A percentile compares a stretch with the other conserved stretches of the same genome.
Conservation (phyloP, 1,140 invertebrate genomes). For the Aphelenchoides fujianensis region DNA sequence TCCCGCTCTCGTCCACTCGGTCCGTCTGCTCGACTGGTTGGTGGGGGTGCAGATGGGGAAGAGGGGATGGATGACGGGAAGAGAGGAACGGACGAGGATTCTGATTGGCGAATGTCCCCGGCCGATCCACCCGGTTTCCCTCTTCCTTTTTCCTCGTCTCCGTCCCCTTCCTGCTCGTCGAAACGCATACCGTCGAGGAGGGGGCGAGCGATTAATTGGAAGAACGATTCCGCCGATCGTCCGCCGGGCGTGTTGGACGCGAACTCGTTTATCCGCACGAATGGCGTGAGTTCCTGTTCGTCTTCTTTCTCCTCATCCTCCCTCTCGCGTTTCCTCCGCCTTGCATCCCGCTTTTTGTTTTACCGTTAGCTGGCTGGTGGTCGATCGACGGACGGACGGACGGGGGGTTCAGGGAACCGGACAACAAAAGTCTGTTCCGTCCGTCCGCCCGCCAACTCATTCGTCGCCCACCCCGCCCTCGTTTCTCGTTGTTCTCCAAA, state of each 20-base stretch:
- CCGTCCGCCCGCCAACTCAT: not conserved
- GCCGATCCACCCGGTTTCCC: no score
- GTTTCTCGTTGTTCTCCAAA: not conserved
- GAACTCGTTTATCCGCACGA: not conserved
- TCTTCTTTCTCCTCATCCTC: no score
- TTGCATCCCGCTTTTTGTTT: not conserved
- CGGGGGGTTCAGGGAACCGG: not conserved
- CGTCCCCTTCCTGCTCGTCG: no score
- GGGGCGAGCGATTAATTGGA: slow-evolving; percentile 2
- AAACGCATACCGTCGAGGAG: not conserved
- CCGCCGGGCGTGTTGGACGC: not conserved
- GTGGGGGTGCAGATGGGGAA: no score
- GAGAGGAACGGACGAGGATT: no score
- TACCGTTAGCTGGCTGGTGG: not conserved
- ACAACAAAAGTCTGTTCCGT: slow-evolving; percentile 1
- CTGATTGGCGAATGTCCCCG: no score
- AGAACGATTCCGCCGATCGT: not conserved
- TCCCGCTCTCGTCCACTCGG: no score
- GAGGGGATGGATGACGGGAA: no score
- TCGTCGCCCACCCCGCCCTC: not conserved
- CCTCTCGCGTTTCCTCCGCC: no score
- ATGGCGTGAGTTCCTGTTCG: not conserved
- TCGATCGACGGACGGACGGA: no score
- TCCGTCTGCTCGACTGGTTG: no score
- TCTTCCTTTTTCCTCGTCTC: no score